Evolutionary conservation across 2,888 invertebrate genomes (phyloP).

Genomic region (Diaphora mendica): DNA sequence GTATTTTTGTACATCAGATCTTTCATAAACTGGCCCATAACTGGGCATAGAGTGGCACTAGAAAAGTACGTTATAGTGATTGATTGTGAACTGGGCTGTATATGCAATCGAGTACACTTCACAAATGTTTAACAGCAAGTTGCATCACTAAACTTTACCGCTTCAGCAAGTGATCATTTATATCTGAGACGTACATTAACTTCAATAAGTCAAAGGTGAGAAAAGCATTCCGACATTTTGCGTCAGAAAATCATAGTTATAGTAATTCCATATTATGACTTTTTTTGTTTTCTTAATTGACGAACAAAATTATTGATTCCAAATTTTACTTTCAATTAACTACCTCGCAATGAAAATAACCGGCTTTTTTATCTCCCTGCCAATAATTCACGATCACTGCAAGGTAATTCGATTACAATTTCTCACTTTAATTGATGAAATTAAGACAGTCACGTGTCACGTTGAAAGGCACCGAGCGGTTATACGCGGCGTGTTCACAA

Average conservation of each 20-base stretch:
- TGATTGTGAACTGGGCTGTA: too few species aligned
- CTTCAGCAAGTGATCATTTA: background rate
- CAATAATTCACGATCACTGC: slow-evolving; percentile 24
- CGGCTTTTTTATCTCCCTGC: slow-evolving; percentile 14
- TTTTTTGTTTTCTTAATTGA: background rate
- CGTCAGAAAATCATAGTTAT: background rate
- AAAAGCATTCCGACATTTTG: background rate
- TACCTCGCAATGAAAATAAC: slow-evolving; percentile 1
- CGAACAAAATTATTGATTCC: background rate
- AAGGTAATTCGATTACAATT: slow-evolving; percentile 69
- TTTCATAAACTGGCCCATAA: too few species aligned
- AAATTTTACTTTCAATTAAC: background rate
- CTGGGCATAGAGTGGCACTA: too few species aligned
- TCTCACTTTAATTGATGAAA: slow-evolving; percentile 72
- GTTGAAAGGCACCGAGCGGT: slow-evolving; percentile 61
- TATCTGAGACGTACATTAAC: background rate
- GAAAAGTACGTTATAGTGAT: too few species aligned
- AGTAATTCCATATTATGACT: background rate
- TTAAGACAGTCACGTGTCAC: slow-evolving; percentile 80
- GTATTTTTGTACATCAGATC: too few species aligned
- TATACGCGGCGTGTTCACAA: slow-evolving; percentile 53
- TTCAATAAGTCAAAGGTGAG: background rate
- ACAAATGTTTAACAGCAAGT: background rate
- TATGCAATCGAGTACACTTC: background rate
- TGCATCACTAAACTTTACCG: background rate